phyloP scores from a whole-genome alignment of 2,888 invertebrate species.

The Nemoura dubitans region DNA sequence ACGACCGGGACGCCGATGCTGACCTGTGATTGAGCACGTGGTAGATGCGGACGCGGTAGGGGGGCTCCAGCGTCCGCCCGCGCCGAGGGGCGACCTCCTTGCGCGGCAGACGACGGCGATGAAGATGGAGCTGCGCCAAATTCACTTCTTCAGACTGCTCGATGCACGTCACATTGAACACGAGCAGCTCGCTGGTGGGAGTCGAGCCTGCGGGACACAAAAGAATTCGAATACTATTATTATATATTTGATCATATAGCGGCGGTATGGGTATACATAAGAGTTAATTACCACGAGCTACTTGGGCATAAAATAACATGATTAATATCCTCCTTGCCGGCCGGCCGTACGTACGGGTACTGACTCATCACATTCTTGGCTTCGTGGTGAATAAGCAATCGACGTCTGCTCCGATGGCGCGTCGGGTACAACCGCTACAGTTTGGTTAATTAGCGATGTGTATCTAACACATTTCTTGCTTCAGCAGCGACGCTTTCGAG shows the following conservation, averaged over 20 bases:
- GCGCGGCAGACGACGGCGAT: constrained; percentile 50
- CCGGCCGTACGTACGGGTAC: neutral
- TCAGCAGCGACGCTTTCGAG: neutral
- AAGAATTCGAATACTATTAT: neutral
- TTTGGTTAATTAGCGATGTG: constrained; percentile 4
- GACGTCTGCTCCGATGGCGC: neutral
- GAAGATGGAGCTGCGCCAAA: constrained; percentile 59
- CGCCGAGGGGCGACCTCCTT: constrained; percentile 17
- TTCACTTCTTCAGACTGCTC: constrained; percentile 56
- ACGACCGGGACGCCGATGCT: neutral
- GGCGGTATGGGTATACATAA: neutral
- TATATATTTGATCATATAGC: neutral
- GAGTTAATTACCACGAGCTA: constrained; percentile 7
- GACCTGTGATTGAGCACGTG: constrained; percentile 39
- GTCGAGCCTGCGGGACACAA: constrained; percentile 10
- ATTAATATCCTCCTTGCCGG: neutral
- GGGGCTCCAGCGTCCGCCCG: constrained; percentile 44
- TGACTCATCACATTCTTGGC: constrained; percentile 12
- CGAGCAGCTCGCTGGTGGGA: constrained; percentile 54
- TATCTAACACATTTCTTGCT: constrained; percentile 7
- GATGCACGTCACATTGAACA: constrained; percentile 59
- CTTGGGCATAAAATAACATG: constrained; percentile 12
- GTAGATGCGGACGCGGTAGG: constrained; percentile 46
- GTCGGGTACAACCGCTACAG: neutral
- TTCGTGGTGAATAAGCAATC: constrained; percentile 2